Evolutionary conservation across 2,888 invertebrate species (phyloP), one percentile per base, ranked within the genome.

Genomic region (Leistus spinibarbis): DNA sequence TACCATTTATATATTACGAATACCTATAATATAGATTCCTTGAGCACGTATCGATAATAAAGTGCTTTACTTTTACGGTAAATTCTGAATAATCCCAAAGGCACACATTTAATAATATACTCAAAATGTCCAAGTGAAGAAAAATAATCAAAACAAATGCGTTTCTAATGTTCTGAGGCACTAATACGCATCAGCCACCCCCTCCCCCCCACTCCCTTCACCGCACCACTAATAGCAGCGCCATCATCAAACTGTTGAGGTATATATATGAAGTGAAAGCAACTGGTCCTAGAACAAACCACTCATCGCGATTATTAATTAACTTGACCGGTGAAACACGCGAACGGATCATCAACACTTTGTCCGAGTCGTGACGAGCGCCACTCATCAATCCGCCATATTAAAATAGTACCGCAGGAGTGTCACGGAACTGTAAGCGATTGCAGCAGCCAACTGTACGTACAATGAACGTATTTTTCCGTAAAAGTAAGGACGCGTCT

Each of bases 261-360:
- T n/a, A n/a, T n/a, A n/a, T n/a, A n/a, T n/a, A n/a, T n/a, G n/a
- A n/a, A n/a, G n/a, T 60, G 40, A 17, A 70, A 62, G 62, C 70
- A 70, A 70, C 70, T 70, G 53, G 70, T 70, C 57, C 40, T 70
- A 70, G 53, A 40, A 20, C 60, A 19, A 17, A 23, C 16, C 54
- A 70, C 70, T 62, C 62, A 62, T 70, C 62, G 54, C 62, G 63
- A 62, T 62, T 70, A 70, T 62, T 70, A 70, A 70, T 70, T 70
- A 70, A 70, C 54, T 40, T 23, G 60, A 70, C 63, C 70, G 77
- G 76, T 75, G 65, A 76, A 78, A 79, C 82, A 82, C 81, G 81
- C 81, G 75, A 82, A 77, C 77, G 64, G 77, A 79, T 80, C 81
- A 81, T 82, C 81, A 81, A 79, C 80, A 79, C 79, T 79, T 79